Evolutionary conservation across 1,140 invertebrate genomes (phyloP), one percentile per base, ranked within the genome.

Genomic region (Cotesia glomerata): DNA sequence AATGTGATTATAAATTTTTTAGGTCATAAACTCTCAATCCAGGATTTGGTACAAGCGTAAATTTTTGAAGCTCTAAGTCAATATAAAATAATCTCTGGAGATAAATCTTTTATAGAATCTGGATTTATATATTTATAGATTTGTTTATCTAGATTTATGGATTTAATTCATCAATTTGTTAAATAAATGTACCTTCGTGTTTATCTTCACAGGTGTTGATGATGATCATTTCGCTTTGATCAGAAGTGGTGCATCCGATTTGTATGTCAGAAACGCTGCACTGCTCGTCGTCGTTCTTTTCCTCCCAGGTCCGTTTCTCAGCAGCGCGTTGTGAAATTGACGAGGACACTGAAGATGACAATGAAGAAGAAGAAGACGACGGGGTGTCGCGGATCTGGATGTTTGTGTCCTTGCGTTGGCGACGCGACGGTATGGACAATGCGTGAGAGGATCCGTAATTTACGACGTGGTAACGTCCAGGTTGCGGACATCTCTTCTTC

Each of bases 401-500:
- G 16, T 39, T 61, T 13, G 54, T 58, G 13, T 72, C 74, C 9
- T 58, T 58, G n/a, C 66, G 75, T 13, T 80, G 79, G 35, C 76
- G 78, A 13, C 69, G 67, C 2, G 71, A 58, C 3, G 59, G 52
- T n/a, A 59, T 51, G 11, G 80, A 72, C 35, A 81, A 54, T 9
- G 74, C 59, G 26, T 63, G 69, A 16, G 77, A 74, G 3, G 76
- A 72, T 7, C 73, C 71, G 9, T 75, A 76, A 65, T 78, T 77
- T 14, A 85, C 34, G 4, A 85, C 79, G 7, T 78, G 77, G 75
- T 89, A 89, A 59, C 85, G 80, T 13, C 89, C 88, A 4, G 85
- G 78, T 65, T 88, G 82, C 0, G 89, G 88, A 77, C 89, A 90
- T 62, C 84, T 85, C 54, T 84, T 80, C 35, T 84, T 84, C 74